Base-by-base conservation (phyloP, 2,888 invertebrate genomes). In the Alloscopus bannaensis region DNA sequence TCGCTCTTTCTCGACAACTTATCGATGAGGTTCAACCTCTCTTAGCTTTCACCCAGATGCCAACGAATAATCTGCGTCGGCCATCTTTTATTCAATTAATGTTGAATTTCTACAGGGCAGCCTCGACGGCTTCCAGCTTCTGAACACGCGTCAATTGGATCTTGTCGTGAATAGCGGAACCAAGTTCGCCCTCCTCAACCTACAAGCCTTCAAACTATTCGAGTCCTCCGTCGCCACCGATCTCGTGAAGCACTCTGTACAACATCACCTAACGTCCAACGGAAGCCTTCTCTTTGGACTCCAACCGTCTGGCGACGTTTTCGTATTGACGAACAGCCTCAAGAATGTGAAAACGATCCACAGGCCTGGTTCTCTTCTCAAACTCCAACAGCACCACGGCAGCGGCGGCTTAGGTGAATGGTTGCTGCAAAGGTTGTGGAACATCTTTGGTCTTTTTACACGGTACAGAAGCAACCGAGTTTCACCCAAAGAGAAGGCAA, bases 151-250 rank as follows among this genome's bases (percentile, higher is more conserved):
- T 28, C 76, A 47, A 0, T 29, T 76, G 42, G 76, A 76, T 26
- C 16, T 76, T 11, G 76, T 76, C 3, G 60, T 76, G n/a, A 59
- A 76, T 13, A 69, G 62, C 29, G 76, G 76, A 1, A 40, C 40
- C 3, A 76, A 40, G n/a, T 62, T 68, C 26, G 69, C 60, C 8
- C 29, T 60, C 20, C 18, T 76, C 3, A 76, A 68, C 29, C 29
- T 76, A 13, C 76, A 68, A 76, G 68, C 68, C 0, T 76, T 68
- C 29, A 76, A 76, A 69, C 50, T 69, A 13, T 68, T 69, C 29
- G 68, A 76, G 0, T 76, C 59, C 22, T 26, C 60, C 22, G 16
- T 76, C 3, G 76, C 76, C 2, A 69, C 60, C 16, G 24, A 60
- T 16, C 60, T 59, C 0, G 31, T 69, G 0, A 20, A 8, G 20